phyloP scores from a whole-genome alignment of 2,888 invertebrate genomes.

The Pandemis heparana region DNA sequence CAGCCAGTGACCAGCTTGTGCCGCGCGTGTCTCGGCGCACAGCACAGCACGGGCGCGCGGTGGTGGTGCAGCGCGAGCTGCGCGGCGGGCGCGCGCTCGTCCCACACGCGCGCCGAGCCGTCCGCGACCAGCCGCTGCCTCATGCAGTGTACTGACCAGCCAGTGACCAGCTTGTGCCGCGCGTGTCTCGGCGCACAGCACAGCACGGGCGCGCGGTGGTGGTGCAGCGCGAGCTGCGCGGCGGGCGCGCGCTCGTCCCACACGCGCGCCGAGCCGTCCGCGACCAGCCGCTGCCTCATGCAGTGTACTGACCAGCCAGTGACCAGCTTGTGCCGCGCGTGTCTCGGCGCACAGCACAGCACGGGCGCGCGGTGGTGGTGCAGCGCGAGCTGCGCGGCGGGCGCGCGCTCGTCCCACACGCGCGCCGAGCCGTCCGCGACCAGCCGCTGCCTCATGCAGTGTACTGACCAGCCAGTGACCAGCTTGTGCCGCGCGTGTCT shows the following conservation, averaged over 20 bases:
- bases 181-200: slow-evolving; percentile 87
- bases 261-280: slow-evolving; percentile 93
- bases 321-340: slow-evolving; percentile 73
- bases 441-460: no score
- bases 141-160: slow-evolving; percentile 81
- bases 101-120: not conserved
- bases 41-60: slow-evolving; percentile 2
- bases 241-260: slow-evolving; percentile 90
- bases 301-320: slow-evolving; percentile 85
- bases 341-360: no score
- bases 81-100: not conserved
- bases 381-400: not conserved
- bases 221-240: slow-evolving; percentile 89
- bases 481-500: not conserved
- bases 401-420: slow-evolving; percentile 1
- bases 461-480: no score
- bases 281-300: slow-evolving; percentile 64
- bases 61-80: not conserved
- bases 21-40: not conserved
- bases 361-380: no score
- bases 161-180: slow-evolving; percentile 86
- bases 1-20: slow-evolving; percentile 14
- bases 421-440: not conserved
- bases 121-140: no score
- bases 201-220: slow-evolving; percentile 91